Conservation (phyloP, 2,888 invertebrate species). For the Crossocerus cetratus region DNA sequence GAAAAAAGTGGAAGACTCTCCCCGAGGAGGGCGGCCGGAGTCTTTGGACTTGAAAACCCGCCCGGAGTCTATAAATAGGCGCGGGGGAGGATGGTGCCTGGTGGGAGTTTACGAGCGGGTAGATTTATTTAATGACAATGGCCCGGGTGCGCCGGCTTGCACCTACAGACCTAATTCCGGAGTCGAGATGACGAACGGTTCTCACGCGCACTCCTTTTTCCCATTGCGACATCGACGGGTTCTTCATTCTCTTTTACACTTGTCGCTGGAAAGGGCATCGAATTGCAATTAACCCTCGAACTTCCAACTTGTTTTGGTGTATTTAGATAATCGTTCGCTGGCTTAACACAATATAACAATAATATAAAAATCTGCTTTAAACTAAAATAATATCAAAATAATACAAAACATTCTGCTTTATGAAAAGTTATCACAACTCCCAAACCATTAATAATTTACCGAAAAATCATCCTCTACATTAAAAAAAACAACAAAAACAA, state of each 20-base stretch:
- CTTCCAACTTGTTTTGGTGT: too few relatives aligned
- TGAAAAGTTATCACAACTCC: too few relatives aligned
- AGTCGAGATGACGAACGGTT: slow-evolving; percentile 34
- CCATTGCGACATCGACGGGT: slow-evolving; percentile 12
- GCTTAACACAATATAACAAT: too few relatives aligned
- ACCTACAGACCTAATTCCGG: slow-evolving; percentile 7
- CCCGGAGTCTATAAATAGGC: background rate
- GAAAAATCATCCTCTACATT: too few relatives aligned
- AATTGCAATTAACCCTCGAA: too few relatives aligned
- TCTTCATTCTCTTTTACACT: background rate
- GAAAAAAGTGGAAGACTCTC: too few relatives aligned
- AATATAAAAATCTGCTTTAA: too few relatives aligned
- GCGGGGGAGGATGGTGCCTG: background rate
- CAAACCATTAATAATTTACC: slow-evolving; percentile 37
- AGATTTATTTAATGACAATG: slow-evolving; percentile 6
- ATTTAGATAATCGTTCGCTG: slow-evolving; percentile 3
- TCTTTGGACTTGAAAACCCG: background rate
- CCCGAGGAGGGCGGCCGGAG: background rate
- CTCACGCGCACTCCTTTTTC: slow-evolving; percentile 39
- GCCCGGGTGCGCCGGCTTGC: background rate
- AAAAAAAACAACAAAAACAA: too few relatives aligned
- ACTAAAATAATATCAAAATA: too few relatives aligned
- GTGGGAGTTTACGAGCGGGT: background rate
- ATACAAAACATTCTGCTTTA: too few relatives aligned
- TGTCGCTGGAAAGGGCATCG: too few relatives aligned